Conservation (phyloP, 2,113 vertebrate species). For the Panthera uncia region DNA sequence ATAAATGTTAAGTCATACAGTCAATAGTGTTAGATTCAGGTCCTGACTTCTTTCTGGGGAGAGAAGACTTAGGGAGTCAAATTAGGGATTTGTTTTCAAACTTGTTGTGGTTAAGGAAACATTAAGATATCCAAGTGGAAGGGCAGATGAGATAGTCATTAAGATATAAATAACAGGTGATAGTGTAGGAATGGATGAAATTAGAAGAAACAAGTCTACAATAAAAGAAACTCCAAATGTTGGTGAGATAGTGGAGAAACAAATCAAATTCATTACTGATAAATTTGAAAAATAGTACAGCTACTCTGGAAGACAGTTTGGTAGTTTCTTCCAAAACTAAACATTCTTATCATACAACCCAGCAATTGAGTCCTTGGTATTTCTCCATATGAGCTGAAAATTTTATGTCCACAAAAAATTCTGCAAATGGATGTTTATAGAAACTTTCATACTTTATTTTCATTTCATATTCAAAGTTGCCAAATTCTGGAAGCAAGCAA, state of each 20-base stretch:
- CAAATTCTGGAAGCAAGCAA: neutral
- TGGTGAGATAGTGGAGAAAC: neutral
- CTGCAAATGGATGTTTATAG: neutral
- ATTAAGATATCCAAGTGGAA: neutral
- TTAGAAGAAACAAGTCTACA: neutral
- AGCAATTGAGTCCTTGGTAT: neutral
- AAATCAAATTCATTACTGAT: neutral
- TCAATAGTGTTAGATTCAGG: neutral
- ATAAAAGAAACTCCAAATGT: neutral
- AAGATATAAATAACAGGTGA: neutral
- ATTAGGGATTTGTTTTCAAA: neutral
- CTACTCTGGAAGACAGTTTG: neutral
- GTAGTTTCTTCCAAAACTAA: neutral
- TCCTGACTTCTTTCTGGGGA: neutral
- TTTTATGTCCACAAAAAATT: neutral
- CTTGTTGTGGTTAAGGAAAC: neutral
- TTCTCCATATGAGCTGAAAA: neutral
- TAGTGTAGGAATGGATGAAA: neutral
- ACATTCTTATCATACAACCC: neutral
- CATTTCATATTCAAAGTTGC: neutral
- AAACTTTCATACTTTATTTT: neutral
- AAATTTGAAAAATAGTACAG: neutral
- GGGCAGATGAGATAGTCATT: neutral
- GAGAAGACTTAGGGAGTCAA: neutral
- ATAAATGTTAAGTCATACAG: constrained; percentile 21